These are phyloP conservation scores for Sebastes umbrosus DNA, from an alignment of 2,797 vertebrate species.

Conservation along the genomic window DNA sequence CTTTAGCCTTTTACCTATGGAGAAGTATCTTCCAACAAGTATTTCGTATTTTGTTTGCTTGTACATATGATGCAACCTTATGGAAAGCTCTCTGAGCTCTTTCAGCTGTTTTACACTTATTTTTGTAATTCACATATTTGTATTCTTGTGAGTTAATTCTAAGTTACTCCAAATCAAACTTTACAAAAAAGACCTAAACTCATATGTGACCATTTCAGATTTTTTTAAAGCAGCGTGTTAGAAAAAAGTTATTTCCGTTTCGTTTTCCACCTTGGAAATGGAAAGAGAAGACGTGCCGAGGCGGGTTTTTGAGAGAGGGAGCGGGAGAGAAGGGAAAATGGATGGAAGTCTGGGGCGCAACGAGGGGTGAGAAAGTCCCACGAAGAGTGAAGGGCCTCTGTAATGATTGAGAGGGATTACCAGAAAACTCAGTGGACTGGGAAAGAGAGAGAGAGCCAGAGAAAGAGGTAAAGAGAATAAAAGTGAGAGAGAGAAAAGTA, in stretches of 20 bases:
- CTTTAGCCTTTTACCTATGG: constrained; percentile 24
- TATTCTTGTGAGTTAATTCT: not conserved
- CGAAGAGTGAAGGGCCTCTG: constrained; percentile 79
- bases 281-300: constrained; percentile 24
- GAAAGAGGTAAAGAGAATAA: constrained; percentile 44
- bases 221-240: not conserved
- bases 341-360: constrained; percentile 62
- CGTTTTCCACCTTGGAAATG: constrained; percentile 25
- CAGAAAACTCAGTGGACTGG: constrained; percentile 77
- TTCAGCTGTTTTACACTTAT: not conserved
- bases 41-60: not conserved
- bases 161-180: not conserved
- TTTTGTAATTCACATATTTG: constrained; percentile 2
- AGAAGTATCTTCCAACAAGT: constrained; percentile 13
- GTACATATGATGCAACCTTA: not conserved
- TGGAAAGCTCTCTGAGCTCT: not conserved
- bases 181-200: not conserved
- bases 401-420: constrained; percentile 83
- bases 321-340: constrained; percentile 46
- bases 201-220: constrained; percentile 1
- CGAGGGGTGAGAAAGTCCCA: constrained; percentile 74
- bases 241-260: constrained; percentile 20
- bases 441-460: constrained; percentile 31
- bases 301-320: constrained; percentile 28
- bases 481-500: constrained; percentile 56